These are phyloP conservation scores for Lycaena phlaeas DNA, from an alignment of 2,888 invertebrate species.

Conservation along the genomic window DNA sequence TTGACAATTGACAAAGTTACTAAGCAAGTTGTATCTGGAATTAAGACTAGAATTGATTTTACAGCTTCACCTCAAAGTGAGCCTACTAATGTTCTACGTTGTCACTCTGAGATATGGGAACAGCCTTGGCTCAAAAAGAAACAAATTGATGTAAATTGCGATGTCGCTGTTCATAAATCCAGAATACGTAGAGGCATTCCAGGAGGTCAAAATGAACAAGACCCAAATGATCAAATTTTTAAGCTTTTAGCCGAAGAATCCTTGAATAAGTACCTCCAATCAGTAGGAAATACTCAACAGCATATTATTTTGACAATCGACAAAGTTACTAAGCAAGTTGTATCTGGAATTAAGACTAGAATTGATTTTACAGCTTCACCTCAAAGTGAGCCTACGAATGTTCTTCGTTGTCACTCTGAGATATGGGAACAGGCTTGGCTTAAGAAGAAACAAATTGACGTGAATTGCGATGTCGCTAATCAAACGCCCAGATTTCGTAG, in stretches of 20 bases:
- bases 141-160: constrained; percentile 39
- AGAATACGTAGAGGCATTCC: neutral
- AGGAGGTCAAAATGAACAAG: constrained; percentile 12
- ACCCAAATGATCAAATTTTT: constrained; percentile 25
- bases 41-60: constrained; percentile 31
- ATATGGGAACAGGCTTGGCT: constrained; percentile 71
- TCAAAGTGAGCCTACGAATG: constrained; percentile 14
- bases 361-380: constrained; percentile 34
- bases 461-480: constrained; percentile 34
- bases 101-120: constrained; percentile 62
- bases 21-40: constrained; percentile 31
- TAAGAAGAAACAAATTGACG: constrained; percentile 36
- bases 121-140: constrained; percentile 59
- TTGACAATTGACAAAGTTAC: constrained; percentile 31
- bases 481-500: neutral
- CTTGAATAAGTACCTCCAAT: constrained; percentile 28
- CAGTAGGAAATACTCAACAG: constrained; percentile 20
- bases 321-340: constrained; percentile 29
- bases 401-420: constrained; percentile 43
- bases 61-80: constrained; percentile 23
- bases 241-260: constrained; percentile 31
- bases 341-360: constrained; percentile 29
- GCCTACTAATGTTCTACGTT: constrained; percentile 25
- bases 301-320: constrained; percentile 31
- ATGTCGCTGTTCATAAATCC: constrained; percentile 20